phyloP scores from a whole-genome alignment of 2,888 invertebrate genomes.

The Agonopterix alstromeriana region DNA sequence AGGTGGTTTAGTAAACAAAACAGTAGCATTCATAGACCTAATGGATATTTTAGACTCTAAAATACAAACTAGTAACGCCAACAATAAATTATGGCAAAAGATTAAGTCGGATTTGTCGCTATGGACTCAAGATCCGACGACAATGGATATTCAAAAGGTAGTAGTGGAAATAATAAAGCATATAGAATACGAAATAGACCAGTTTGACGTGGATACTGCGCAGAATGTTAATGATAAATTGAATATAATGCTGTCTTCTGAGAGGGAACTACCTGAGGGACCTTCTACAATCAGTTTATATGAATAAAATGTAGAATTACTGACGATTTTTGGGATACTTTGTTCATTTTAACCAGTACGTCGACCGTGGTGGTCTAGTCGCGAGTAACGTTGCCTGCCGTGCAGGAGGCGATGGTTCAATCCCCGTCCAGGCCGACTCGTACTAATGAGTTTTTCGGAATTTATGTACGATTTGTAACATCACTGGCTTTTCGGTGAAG shows the following conservation, averaged over 20 bases:
- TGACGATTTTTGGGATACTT: no score
- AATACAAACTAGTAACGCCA: constrained; percentile 18
- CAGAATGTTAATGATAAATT: constrained; percentile 8
- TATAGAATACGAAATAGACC: constrained; percentile 3
- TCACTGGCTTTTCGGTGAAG: no score
- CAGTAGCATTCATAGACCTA: constrained; percentile 28
- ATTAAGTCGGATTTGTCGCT: constrained; percentile 6
- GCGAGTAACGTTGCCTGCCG: no score
- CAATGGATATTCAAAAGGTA: constrained; percentile 14
- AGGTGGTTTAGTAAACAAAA: constrained; percentile 17
- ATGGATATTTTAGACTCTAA: constrained; percentile 23
- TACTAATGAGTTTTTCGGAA: no score
- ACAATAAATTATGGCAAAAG: constrained; percentile 21
- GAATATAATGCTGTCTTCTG: not conserved
- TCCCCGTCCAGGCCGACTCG: no score
- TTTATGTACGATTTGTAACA: no score
- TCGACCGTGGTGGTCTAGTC: no score
- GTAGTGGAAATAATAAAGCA: constrained; percentile 17
- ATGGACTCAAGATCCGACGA: constrained; percentile 19
- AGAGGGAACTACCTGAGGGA: not conserved
- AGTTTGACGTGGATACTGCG: constrained; percentile 2
- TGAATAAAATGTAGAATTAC: no score
- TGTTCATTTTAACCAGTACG: no score
- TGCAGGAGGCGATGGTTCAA: no score
- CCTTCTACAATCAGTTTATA: no score